These are phyloP conservation scores for Pseudochaenichthys georgianus DNA, from an alignment of 2,797 vertebrate genomes.

Conservation along the genomic window DNA sequence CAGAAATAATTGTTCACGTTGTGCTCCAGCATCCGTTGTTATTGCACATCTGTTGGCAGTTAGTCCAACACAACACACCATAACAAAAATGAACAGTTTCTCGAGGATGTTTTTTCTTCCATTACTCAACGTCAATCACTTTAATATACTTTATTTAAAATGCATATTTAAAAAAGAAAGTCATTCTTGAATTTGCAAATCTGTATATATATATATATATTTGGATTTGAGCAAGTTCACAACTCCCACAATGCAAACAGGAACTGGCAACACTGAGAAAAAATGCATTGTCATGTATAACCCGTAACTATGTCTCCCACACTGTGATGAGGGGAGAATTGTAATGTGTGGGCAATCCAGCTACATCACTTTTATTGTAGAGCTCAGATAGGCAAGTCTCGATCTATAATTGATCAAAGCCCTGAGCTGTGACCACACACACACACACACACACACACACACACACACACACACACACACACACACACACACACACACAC, in stretches of 20 bases:
- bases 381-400: constrained; percentile 17
- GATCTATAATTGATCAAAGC: constrained; percentile 62
- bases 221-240: background rate
- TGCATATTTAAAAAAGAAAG: background rate
- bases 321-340: constrained; percentile 36
- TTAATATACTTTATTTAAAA: background rate
- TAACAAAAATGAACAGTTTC: background rate
- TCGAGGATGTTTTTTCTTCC: background rate
- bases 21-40: too few species aligned
- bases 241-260: background rate
- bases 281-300: constrained; percentile 45
- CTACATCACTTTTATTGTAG: background rate
- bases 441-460: too few species aligned
- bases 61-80: background rate
- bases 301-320: constrained; percentile 24
- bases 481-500: too few species aligned
- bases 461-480: too few species aligned
- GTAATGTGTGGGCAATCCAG: constrained; percentile 17
- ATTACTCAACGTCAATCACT: background rate
- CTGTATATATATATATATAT: background rate
- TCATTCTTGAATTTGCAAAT: background rate
- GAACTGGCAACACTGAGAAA: constrained; percentile 3
- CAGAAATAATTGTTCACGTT: background rate
- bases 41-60: background rate
- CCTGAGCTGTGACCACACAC: constrained; percentile 9